Percentiles rank a stretch among this genome's conserved stretches.
These are phyloP conservation scores for Torymus aiolomorphi DNA, from an alignment of 2,888 invertebrate genomes.

Conservation along the genomic window DNA sequence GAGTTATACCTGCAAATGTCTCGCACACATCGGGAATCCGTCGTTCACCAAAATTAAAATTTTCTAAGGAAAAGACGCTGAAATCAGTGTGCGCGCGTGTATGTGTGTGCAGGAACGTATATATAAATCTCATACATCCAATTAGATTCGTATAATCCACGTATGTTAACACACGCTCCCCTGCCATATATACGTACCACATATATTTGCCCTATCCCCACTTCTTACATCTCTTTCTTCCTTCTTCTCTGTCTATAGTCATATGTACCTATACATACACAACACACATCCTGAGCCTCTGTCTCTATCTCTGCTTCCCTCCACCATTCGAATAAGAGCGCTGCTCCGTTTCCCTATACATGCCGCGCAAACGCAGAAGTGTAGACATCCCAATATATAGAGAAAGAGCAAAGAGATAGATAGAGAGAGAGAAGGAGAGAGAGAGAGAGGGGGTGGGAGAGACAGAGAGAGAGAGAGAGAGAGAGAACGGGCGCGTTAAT, in stretches of 20 bases:
- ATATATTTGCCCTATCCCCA: background rate
- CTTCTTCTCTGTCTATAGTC: background rate
- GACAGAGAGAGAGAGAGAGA: constrained; percentile 51
- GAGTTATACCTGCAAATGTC: too few relatives aligned
- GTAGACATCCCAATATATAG: background rate
- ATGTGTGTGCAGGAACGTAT: too few relatives aligned
- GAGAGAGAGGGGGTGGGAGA: constrained; percentile 24
- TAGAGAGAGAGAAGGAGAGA: constrained; percentile 54
- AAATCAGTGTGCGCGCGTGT: too few relatives aligned
- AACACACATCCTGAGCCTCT: too few relatives aligned
- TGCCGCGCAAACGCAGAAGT: background rate
- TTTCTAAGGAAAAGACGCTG: too few relatives aligned
- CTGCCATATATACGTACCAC: background rate
- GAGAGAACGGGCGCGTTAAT: constrained; percentile 66
- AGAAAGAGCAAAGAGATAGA: constrained; percentile 18
- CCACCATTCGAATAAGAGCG: constrained; percentile 17
- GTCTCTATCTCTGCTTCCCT: background rate
- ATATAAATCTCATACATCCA: constrained; percentile 69
- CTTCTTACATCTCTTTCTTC: background rate
- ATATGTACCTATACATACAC: background rate
- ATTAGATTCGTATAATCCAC: constrained; percentile 74
- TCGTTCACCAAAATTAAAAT: too few relatives aligned
- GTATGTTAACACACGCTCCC: constrained; percentile 51
- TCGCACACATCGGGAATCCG: too few relatives aligned
- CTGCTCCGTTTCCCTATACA: constrained; percentile 4